Conservation (phyloP, 92 coral and sea anemone species). For the Scolanthus callimorphus region DNA sequence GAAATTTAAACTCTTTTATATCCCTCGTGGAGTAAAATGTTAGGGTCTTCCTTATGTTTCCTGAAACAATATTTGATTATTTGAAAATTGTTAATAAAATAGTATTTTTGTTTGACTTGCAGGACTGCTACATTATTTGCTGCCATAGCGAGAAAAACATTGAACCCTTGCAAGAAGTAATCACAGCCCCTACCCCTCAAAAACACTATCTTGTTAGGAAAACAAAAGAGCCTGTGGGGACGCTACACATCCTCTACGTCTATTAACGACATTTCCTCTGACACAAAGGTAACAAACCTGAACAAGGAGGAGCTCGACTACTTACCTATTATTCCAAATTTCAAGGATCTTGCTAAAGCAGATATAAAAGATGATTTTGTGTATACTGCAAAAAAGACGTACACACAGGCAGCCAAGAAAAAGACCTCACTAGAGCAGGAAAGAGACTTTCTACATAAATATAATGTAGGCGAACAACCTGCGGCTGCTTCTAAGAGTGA, state of each 20-base stretch:
- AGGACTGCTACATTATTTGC: neutral
- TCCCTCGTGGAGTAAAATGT: no score
- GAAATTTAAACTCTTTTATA: no score
- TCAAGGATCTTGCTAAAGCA: slow-evolving; percentile 9
- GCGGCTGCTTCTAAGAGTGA: no score
- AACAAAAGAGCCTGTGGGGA: slow-evolving; percentile 2
- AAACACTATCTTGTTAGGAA: neutral
- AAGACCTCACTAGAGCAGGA: neutral
- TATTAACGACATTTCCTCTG: neutral
- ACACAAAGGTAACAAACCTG: neutral
- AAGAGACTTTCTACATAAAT: neutral
- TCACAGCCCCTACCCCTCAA: neutral
- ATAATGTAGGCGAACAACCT: no score
- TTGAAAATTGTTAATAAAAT: no score
- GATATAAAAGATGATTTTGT: slow-evolving; percentile 1
- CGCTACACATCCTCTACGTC: neutral
- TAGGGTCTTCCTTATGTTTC: no score
- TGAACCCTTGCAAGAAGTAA: neutral
- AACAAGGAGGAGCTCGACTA: slow-evolving; percentile 7
- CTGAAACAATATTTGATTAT: no score
- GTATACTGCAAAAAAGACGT: slow-evolving; percentile 1
- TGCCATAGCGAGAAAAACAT: neutral
- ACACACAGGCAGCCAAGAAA: neutral
- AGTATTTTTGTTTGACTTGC: no score
- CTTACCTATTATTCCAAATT: slow-evolving; percentile 31